Conservation (phyloP, 2,888 invertebrate species). For the Boloria euphrosyne region DNA sequence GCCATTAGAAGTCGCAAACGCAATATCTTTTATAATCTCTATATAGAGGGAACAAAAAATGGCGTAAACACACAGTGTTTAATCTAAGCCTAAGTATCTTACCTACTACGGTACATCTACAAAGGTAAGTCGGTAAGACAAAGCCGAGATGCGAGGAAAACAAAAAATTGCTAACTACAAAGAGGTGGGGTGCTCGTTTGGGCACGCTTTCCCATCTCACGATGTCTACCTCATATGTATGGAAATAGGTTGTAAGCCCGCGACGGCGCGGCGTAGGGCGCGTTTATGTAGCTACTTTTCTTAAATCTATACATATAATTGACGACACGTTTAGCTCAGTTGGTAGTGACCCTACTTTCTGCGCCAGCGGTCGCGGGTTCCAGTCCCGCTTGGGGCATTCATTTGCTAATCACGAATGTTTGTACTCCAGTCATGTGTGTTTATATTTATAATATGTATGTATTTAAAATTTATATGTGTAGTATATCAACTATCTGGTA, state of each 20-base stretch:
- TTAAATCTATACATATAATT: not conserved
- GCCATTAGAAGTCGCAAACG: too few species aligned
- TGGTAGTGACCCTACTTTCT: too few species aligned
- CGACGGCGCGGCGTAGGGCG: constrained; percentile 40
- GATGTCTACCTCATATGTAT: constrained; percentile 74
- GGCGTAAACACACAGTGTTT: constrained; percentile 31
- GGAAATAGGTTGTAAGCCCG: constrained; percentile 65
- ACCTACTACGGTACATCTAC: constrained; percentile 17
- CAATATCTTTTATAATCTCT: too few species aligned
- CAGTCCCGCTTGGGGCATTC: too few species aligned
- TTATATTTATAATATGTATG: too few species aligned
- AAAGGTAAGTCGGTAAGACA: constrained; percentile 36
- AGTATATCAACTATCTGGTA: too few species aligned
- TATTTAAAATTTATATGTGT: too few species aligned
- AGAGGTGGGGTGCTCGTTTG: constrained; percentile 46
- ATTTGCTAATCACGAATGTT: too few species aligned
- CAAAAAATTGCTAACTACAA: constrained; percentile 48
- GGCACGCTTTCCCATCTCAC: constrained; percentile 48
- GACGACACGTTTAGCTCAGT: too few species aligned
- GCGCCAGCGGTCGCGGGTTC: too few species aligned
- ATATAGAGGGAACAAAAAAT: constrained; percentile 3
- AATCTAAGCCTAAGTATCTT: constrained; percentile 39
- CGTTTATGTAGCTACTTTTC: constrained; percentile 30
- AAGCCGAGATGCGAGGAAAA: constrained; percentile 43
- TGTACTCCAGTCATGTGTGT: too few species aligned